Percentiles rank a stretch among this genome's conserved stretches.
phyloP scores from a whole-genome alignment of 2,888 invertebrate genomes.

The Orchesella flavescens region DNA sequence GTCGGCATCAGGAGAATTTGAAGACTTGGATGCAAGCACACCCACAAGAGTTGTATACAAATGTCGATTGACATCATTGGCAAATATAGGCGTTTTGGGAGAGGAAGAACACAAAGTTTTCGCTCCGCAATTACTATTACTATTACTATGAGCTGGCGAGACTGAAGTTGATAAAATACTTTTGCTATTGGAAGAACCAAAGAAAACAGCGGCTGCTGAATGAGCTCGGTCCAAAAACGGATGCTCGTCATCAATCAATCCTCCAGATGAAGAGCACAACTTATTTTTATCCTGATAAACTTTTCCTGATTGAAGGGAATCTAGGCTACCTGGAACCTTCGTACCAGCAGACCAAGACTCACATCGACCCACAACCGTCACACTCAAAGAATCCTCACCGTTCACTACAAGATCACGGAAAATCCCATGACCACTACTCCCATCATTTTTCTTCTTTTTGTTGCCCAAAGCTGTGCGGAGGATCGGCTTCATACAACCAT shows the following conservation, averaged over 20 bases:
- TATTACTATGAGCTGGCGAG: neutral
- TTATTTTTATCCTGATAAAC: constrained; percentile 28
- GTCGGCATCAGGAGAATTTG: neutral
- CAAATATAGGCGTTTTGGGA: constrained; percentile 39
- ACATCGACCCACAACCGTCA: constrained; percentile 42
- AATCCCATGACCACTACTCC: constrained; percentile 10
- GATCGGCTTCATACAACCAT: constrained; percentile 42
- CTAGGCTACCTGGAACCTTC: constrained; percentile 10
- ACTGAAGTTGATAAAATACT: neutral
- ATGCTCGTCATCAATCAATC: constrained; percentile 49
- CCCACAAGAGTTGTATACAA: constrained; percentile 60
- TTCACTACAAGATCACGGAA: constrained; percentile 37
- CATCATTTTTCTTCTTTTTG: constrained; percentile 47
- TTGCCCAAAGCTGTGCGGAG: constrained; percentile 12
- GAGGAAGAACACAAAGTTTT: constrained; percentile 28
- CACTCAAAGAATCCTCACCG: constrained; percentile 31
- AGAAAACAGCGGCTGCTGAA: constrained; percentile 48
- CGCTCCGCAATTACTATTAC: constrained; percentile 1
- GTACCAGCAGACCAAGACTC: constrained; percentile 50
- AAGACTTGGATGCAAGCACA: constrained; percentile 41
- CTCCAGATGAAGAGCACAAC: constrained; percentile 20
- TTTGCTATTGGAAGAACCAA: constrained; percentile 9
- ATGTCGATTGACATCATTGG: constrained; percentile 64
- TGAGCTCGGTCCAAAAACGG: constrained; percentile 33
- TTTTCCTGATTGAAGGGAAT: constrained; percentile 41